Conservation (phyloP, 2,797 vertebrate genomes). For the Intellagama lesueurii region DNA sequence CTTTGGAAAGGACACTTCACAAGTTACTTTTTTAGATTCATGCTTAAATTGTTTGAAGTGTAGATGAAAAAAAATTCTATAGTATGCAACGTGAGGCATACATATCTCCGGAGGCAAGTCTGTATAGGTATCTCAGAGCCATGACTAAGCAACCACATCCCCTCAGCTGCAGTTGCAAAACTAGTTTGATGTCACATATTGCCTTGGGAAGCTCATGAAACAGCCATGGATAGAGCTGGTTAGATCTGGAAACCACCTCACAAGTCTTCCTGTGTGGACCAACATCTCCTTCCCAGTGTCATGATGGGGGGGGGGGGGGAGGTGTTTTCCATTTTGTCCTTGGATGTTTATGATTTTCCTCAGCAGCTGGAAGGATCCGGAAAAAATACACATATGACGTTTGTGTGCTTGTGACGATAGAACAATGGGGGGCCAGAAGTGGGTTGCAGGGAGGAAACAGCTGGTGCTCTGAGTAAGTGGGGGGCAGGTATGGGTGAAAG, state of each 20-base stretch:
- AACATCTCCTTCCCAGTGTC: background rate
- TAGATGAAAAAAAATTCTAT: background rate
- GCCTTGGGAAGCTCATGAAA: background rate
- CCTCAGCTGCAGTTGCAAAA: background rate
- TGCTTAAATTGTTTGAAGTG: background rate
- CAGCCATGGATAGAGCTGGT: background rate
- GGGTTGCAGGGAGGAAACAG: constrained; percentile 18
- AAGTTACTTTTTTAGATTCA: background rate
- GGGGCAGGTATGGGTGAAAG: constrained; percentile 10
- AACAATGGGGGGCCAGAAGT: constrained; percentile 25
- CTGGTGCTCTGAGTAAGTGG: background rate
- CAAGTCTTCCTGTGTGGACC: background rate
- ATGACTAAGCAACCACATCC: background rate
- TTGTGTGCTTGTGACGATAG: background rate
- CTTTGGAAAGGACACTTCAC: background rate
- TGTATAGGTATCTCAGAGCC: background rate
- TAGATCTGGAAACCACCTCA: constrained; percentile 1
- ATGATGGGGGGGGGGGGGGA: background rate
- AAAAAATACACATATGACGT: constrained; percentile 36
- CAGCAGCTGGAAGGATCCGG: constrained; percentile 42
- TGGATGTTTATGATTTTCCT: constrained; percentile 27
- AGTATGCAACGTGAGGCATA: too few species aligned
- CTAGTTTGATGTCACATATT: background rate
- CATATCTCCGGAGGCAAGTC: too few species aligned
- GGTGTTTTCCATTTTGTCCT: constrained; percentile 18